Conservation (phyloP, 2,888 invertebrate genomes). For the Muschampia plurimacula region DNA sequence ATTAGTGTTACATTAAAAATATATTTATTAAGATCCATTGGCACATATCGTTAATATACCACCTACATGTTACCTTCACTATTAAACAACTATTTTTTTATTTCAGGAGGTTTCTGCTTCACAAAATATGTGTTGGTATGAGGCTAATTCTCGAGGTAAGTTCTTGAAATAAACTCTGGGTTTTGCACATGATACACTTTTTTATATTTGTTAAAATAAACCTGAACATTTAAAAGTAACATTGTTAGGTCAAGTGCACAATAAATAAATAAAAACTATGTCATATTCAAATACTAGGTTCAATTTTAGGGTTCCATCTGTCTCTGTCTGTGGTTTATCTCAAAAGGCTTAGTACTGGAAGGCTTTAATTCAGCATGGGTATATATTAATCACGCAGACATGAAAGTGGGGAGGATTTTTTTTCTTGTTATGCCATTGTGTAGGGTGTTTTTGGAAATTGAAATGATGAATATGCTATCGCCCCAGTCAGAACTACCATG, state of each 20-base stretch:
- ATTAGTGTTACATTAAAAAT: slow-evolving; percentile 68
- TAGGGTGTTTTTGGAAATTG: too few species aligned
- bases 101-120: background rate
- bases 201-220: too few species aligned
- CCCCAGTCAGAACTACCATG: slow-evolving; percentile 44
- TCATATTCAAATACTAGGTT: background rate
- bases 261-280: too few species aligned
- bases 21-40: background rate
- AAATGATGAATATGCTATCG: slow-evolving; percentile 45
- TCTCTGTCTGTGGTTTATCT: too few species aligned
- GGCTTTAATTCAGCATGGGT: too few species aligned
- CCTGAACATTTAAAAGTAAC: too few species aligned
- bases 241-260: too few species aligned
- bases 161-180: background rate
- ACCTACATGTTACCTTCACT: background rate
- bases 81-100: background rate
- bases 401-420: too few species aligned
- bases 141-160: background rate
- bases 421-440: too few species aligned
- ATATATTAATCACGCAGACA: too few species aligned
- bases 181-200: too few species aligned
- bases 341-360: too few species aligned
- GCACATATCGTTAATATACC: background rate
- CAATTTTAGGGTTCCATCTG: background rate
- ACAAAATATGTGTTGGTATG: background rate